Percentiles rank a stretch among this genome's conserved stretches.
These are phyloP conservation scores for Brachionichthys hirsutus DNA, from an alignment of 2,113 vertebrate genomes.

Conservation along the genomic window DNA sequence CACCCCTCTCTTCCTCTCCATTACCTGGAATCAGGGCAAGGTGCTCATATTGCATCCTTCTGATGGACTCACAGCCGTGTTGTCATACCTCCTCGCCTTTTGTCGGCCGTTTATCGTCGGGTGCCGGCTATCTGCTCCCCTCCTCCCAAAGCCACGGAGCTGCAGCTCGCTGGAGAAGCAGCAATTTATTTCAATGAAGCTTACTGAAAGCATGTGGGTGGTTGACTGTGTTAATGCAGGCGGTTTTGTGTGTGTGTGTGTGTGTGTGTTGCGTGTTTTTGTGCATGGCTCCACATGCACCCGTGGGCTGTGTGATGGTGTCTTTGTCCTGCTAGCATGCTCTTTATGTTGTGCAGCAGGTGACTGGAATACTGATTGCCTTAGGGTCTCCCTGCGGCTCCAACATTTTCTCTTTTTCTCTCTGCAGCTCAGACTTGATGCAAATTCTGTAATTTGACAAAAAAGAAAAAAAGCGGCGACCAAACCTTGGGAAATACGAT, in stretches of 20 bases:
- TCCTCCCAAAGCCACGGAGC: constrained; percentile 28
- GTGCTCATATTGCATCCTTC: constrained; percentile 68
- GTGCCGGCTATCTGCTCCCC: constrained; percentile 21
- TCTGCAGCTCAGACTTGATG: constrained; percentile 36
- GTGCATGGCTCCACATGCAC: constrained; percentile 15
- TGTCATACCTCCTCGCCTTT: constrained; percentile 70
- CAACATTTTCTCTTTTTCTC: constrained; percentile 6
- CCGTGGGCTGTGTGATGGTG: constrained; percentile 32
- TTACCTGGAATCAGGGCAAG: constrained; percentile 59
- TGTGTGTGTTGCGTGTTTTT: constrained; percentile 5
- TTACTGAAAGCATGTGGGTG: constrained; percentile 45
- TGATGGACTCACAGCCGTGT: constrained; percentile 72
- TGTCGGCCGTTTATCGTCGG: constrained; percentile 63
- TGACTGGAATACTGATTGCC: constrained; percentile 77
- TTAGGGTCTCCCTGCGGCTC: constrained; percentile 41
- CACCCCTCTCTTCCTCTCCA: constrained; percentile 21
- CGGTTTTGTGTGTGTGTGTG: constrained; percentile 19
- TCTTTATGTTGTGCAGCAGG: constrained; percentile 67
- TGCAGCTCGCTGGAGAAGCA: constrained; percentile 54
- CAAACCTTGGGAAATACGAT: not conserved
- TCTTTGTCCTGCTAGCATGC: constrained; percentile 65
- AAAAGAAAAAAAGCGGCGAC: not conserved
- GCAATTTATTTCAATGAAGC: constrained; percentile 73
- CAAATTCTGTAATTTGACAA: constrained; percentile 29
- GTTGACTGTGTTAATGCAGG: constrained; percentile 18